These are phyloP conservation scores for Drosophila meridiana DNA, from an alignment of 2,888 invertebrate genomes.

Conservation along the genomic window DNA sequence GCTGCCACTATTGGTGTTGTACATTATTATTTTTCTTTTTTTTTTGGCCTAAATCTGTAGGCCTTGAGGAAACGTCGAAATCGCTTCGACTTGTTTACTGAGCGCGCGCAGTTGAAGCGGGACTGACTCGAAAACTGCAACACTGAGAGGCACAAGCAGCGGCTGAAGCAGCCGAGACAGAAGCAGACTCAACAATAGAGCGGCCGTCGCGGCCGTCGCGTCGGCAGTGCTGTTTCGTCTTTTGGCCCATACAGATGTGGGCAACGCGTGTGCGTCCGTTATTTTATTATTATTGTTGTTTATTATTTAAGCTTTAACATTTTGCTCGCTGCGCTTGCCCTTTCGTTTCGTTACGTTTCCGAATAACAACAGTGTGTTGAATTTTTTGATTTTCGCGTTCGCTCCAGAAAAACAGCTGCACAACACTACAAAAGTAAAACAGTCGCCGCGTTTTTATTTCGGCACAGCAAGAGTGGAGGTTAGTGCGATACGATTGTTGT, in stretches of 20 bases:
- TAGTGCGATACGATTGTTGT: conserved; percentile 51
- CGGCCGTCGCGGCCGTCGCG: conserved; percentile 61
- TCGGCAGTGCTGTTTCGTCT: conserved; percentile 75
- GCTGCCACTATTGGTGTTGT: conserved; percentile 53
- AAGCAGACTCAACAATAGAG: conserved; percentile 50
- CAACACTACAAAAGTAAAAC: conserved; percentile 36
- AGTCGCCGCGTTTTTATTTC: conserved; percentile 45
- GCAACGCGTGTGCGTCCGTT: conserved; percentile 77
- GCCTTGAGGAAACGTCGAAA: conserved; percentile 81
- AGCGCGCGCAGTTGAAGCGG: conserved; percentile 68
- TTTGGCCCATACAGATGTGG: conserved; percentile 79
- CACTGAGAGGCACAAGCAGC: conserved; percentile 44
- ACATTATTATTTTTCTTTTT: conserved; percentile 69
- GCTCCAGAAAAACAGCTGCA: conserved; percentile 50
- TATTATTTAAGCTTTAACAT: conserved; percentile 73
- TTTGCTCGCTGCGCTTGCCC: conserved; percentile 72
- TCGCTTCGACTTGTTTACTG: conserved; percentile 79
- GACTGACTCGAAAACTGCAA: conserved; percentile 56
- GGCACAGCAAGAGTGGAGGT: conserved; percentile 54
- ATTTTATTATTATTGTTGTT: conserved; percentile 71
- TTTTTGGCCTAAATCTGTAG: conserved; percentile 78
- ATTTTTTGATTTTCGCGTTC: conserved; percentile 44
- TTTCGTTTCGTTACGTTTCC: conserved; percentile 57
- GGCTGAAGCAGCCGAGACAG: conserved; percentile 21
- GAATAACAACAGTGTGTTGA: conserved; percentile 41